phyloP scores from a whole-genome alignment of 2,113 vertebrate species.

The Corydoras maculifer region DNA sequence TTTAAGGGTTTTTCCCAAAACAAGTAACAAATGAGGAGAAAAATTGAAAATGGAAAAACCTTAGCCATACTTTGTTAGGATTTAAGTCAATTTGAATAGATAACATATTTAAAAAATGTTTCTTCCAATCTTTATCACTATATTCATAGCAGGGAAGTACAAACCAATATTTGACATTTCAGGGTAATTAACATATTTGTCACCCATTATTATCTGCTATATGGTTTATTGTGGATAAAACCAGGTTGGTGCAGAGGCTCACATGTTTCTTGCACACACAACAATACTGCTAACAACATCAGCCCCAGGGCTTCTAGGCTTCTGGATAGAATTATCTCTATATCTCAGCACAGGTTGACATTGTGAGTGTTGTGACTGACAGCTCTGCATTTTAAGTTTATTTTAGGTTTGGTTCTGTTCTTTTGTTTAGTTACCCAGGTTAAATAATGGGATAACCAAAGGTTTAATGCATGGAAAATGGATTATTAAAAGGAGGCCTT shows the following conservation, averaged over 20 bases:
- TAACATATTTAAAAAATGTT: too few species aligned
- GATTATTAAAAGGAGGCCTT: too few species aligned
- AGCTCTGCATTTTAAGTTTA: background rate
- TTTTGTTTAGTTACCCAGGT: background rate
- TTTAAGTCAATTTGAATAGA: too few species aligned
- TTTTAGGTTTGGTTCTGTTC: background rate
- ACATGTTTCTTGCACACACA: background rate
- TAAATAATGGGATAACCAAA: background rate
- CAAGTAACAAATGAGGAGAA: too few species aligned
- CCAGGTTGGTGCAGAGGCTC: background rate
- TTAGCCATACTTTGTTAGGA: too few species aligned
- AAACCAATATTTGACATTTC: too few species aligned
- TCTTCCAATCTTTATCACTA: too few species aligned
- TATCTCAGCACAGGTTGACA: background rate
- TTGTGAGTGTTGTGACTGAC: background rate
- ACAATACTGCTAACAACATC: conserved; percentile 3
- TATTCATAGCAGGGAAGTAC: too few species aligned
- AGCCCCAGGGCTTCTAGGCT: background rate
- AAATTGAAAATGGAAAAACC: too few species aligned
- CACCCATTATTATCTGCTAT: too few species aligned
- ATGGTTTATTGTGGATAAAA: background rate
- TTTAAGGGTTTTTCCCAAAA: too few species aligned
- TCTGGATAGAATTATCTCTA: background rate
- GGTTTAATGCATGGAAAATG: background rate
- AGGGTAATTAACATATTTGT: too few species aligned